Percentiles rank a stretch among this genome's conserved stretches.
Evolutionary conservation across 2,113 vertebrate genomes (phyloP).

Genomic region (Podilymbus podiceps): DNA sequence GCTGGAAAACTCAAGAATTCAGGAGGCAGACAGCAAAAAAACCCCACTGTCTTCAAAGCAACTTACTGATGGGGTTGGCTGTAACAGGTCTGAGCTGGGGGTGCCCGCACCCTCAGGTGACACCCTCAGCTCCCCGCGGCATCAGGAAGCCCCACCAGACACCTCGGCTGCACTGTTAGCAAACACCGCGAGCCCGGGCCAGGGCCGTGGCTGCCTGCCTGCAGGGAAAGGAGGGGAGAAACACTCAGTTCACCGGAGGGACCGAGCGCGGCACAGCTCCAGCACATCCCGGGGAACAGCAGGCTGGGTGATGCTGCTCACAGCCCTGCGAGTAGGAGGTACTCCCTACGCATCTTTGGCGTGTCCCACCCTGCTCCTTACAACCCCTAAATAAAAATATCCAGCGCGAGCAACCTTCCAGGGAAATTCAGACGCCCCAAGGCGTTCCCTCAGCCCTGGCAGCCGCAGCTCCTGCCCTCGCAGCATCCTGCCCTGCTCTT

Average conservation of each 20-base stretch:
- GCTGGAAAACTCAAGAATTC: neutral
- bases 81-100: neutral
- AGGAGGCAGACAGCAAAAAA: neutral
- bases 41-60: neutral
- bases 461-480: neutral
- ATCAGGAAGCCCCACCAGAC: neutral
- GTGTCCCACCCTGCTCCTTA: neutral
- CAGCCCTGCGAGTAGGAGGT: fast-evolving
- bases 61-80: neutral
- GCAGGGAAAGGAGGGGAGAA: neutral
- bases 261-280: neutral
- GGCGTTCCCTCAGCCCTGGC: neutral
- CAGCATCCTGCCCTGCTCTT: neutral
- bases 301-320: neutral
- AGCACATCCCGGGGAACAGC: fast-evolving
- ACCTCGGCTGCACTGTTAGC: neutral
- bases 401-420: neutral
- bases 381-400: neutral
- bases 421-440: neutral
- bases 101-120: neutral
- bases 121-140: neutral
- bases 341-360: neutral
- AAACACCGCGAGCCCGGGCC: neutral
- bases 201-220: neutral
- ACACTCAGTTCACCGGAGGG: neutral